Evolutionary conservation across 2,797 vertebrate genomes (phyloP).

Genomic region (Onychomys torridus): DNA sequence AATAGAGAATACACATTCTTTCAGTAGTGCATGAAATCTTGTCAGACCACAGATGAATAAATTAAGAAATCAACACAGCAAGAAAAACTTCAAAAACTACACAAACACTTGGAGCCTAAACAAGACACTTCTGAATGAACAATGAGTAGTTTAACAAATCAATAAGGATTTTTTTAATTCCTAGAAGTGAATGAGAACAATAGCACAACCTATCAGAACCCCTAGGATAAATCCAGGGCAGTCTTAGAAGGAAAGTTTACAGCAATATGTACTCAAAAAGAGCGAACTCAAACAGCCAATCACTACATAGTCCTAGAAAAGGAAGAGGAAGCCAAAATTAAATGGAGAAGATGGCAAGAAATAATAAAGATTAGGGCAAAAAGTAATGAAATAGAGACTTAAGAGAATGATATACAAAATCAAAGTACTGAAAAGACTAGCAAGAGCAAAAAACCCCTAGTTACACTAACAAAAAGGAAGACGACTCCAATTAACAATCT

Average conservation of each 20-base stretch:
- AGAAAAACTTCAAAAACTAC: neutral
- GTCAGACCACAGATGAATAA: neutral
- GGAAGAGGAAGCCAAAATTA: neutral
- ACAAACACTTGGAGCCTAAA: neutral
- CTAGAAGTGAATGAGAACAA: neutral
- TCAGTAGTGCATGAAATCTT: neutral
- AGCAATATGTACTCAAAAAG: neutral
- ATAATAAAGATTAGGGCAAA: neutral
- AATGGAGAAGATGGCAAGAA: neutral
- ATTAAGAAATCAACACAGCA: neutral
- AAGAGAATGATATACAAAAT: neutral
- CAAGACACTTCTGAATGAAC: neutral
- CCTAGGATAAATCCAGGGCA: neutral
- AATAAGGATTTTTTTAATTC: neutral
- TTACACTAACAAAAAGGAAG: neutral
- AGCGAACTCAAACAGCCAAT: neutral
- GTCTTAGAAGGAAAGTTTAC: neutral
- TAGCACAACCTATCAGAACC: neutral
- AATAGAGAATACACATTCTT: neutral
- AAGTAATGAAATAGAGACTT: no score
- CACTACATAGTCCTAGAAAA: neutral
- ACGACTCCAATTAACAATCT: neutral
- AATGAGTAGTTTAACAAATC: neutral
- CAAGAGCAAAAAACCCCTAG: neutral
- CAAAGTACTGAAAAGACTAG: neutral